Evolutionary conservation across 2,888 invertebrate genomes (phyloP).

Genomic region (Isoperla grammatica): DNA sequence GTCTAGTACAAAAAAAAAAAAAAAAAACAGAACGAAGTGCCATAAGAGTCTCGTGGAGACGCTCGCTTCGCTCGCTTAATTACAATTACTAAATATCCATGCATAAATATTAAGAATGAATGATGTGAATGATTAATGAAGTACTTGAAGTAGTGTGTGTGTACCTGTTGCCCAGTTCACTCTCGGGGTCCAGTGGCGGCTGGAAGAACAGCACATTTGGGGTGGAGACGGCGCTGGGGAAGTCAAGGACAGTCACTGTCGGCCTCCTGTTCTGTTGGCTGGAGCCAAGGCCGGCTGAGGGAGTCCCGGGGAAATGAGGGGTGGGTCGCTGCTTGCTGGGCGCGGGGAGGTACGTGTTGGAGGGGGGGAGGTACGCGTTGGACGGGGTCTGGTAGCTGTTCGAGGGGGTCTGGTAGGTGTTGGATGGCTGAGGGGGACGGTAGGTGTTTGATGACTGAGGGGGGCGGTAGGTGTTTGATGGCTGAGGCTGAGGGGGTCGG

Average conservation of each 20-base stretch:
- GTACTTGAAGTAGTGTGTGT: too few relatives aligned
- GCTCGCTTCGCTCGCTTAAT: too few relatives aligned
- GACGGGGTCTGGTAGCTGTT: conserved; percentile 5
- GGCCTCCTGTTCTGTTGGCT: conserved; percentile 6
- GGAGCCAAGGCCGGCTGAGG: not conserved
- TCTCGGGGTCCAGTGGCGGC: conserved; percentile 32
- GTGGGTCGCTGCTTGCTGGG: not conserved
- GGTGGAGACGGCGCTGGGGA: conserved; percentile 35
- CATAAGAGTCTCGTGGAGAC: too few relatives aligned
- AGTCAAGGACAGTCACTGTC: conserved; percentile 37
- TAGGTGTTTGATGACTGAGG: conserved; percentile 12
- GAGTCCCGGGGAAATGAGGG: conserved; percentile 15
- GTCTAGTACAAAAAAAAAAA: too few relatives aligned
- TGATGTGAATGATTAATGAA: too few relatives aligned
- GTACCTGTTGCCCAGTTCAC: conserved; percentile 30
- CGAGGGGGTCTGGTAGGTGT: not conserved
- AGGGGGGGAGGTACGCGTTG: conserved; percentile 9
- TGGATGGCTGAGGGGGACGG: not conserved
- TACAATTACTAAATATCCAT: too few relatives aligned
- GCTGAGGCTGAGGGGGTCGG: conserved; percentile 6
- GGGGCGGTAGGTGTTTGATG: conserved; percentile 10
- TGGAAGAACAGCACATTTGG: conserved; percentile 27
- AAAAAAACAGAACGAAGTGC: too few relatives aligned
- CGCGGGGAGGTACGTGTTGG: conserved; percentile 17
- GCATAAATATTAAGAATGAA: too few relatives aligned